A percentile compares a stretch with the other conserved stretches of the same genome.
These are phyloP conservation scores for Clarias batrachus DNA, from an alignment of 2,113 vertebrate species.

Conservation along the genomic window DNA sequence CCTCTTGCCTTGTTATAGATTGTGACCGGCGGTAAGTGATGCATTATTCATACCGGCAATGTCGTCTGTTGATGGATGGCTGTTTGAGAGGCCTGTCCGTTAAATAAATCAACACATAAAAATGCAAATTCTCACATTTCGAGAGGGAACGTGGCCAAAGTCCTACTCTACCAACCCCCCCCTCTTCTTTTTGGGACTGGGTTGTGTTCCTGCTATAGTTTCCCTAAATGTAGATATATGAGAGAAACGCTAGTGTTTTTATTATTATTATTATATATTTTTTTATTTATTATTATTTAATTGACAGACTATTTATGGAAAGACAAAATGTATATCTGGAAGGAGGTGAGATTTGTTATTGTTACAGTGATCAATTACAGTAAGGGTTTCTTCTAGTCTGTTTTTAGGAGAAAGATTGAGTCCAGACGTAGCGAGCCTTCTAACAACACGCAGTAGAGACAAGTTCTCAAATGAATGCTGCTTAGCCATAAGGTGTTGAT, in stretches of 20 bases:
- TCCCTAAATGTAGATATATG: slow-evolving; percentile 30
- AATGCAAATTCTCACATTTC: slow-evolving; percentile 84
- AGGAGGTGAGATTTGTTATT: neutral
- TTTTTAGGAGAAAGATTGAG: neutral
- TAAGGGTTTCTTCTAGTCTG: neutral
- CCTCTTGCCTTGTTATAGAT: slow-evolving; percentile 74
- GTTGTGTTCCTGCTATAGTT: slow-evolving; percentile 53
- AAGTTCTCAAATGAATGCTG: neutral
- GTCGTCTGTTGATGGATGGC: slow-evolving; percentile 80
- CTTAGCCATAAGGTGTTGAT: neutral
- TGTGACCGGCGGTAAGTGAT: slow-evolving; percentile 76
- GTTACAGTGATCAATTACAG: neutral
- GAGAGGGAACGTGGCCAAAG: slow-evolving; percentile 69
- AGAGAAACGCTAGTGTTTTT: neutral
- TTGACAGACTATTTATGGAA: neutral
- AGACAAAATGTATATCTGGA: slow-evolving; percentile 7
- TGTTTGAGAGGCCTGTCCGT: slow-evolving; percentile 81
- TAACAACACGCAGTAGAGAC: too few relatives aligned
- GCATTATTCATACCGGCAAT: slow-evolving; percentile 79
- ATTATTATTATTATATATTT: too few relatives aligned
- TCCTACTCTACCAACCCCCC: slow-evolving; percentile 63
- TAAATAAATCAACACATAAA: slow-evolving; percentile 87
- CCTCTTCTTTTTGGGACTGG: slow-evolving; percentile 50
- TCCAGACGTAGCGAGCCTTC: neutral
- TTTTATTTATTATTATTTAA: neutral